A percentile compares a stretch with the other conserved stretches of the same genome.
Evolutionary conservation across 2,888 invertebrate species (phyloP).

Genomic region (Acanthoscelides obtectus): DNA sequence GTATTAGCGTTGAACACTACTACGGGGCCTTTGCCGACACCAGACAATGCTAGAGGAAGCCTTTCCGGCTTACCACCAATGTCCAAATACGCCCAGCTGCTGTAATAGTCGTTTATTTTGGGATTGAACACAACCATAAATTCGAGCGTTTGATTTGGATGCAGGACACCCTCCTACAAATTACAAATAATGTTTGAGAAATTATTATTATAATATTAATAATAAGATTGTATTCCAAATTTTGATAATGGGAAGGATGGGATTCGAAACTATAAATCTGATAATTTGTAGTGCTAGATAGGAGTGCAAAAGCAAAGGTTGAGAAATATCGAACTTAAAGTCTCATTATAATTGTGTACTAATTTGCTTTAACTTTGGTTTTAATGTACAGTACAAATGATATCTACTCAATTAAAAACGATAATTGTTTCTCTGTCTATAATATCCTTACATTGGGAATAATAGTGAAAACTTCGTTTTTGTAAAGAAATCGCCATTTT

Average conservation of each 20-base stretch:
- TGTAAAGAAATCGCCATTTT: slow-evolving; percentile 39
- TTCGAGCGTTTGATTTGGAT: slow-evolving; percentile 54
- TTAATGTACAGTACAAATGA: no score
- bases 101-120: slow-evolving; percentile 50
- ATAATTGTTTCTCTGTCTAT: no score
- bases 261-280: no score
- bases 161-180: slow-evolving; percentile 54
- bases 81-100: slow-evolving; percentile 54
- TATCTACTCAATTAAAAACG: no score
- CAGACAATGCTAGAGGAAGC: slow-evolving; percentile 51
- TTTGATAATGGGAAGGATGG: no score
- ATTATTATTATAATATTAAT: no score
- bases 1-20: slow-evolving; percentile 54
- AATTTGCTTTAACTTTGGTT: no score
- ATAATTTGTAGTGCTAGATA: no score
- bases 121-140: slow-evolving; percentile 56
- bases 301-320: no score
- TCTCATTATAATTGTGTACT: no score
- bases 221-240: no score
- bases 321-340: no score
- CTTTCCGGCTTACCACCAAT: slow-evolving; percentile 54
- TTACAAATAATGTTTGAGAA: not conserved
- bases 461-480: slow-evolving; percentile 21
- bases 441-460: slow-evolving; percentile 20
- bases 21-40: slow-evolving; percentile 55